Evolutionary conservation across 2,113 vertebrate species (phyloP).

Genomic region (Melanerpes aurifrons): DNA sequence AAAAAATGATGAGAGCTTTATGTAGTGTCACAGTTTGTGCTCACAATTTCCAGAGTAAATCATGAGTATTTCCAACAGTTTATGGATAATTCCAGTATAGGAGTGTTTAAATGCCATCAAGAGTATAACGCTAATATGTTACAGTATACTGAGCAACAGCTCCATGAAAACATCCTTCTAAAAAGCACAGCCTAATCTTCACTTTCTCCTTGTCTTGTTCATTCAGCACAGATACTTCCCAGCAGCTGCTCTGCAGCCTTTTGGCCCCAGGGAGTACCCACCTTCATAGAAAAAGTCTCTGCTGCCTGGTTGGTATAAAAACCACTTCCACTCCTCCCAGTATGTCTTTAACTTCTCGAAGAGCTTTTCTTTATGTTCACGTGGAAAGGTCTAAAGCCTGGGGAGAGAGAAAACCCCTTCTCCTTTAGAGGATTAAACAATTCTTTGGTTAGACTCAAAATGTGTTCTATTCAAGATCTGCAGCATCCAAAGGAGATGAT

Average conservation of each 20-base stretch:
- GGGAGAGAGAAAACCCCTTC: neutral
- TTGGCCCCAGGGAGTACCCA: neutral
- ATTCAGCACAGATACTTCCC: neutral
- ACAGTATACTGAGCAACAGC: neutral
- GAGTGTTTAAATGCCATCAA: neutral
- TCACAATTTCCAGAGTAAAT: neutral
- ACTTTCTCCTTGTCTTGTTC: neutral
- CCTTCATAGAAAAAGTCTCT: neutral
- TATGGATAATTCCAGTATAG: neutral
- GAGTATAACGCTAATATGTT: neutral
- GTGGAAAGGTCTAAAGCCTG: neutral
- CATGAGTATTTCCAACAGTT: neutral
- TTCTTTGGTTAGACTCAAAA: neutral
- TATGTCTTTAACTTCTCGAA: constrained; percentile 16
- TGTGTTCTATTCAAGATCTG: neutral
- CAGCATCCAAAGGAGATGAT: neutral
- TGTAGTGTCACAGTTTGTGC: neutral
- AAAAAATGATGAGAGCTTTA: neutral
- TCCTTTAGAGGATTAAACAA: constrained; percentile 15
- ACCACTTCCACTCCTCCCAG: neutral
- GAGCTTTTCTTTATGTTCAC: constrained; percentile 8
- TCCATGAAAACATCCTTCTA: neutral
- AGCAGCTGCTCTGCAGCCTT: constrained; percentile 10
- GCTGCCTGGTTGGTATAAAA: neutral
- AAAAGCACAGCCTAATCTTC: neutral